Evolutionary conservation across 1,140 invertebrate genomes (phyloP).

Genomic region (Drosophila kurseongensis): DNA sequence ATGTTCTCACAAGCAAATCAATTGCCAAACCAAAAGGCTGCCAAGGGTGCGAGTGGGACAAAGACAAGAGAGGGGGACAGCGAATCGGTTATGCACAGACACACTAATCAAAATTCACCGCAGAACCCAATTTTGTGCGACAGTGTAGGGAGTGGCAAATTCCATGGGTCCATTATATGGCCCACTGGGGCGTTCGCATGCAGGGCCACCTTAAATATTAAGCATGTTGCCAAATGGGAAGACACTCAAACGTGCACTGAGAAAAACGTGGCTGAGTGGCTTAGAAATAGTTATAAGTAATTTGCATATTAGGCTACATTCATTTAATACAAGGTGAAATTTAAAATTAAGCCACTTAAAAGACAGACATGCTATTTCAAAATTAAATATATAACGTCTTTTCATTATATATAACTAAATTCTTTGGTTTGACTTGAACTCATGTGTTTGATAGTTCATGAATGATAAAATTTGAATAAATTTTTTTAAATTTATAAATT

Average conservation of each 20-base stretch:
- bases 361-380: too few species aligned
- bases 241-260: conserved; percentile 23
- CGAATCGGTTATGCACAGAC: conserved; percentile 26
- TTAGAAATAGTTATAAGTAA: too few species aligned
- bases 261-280: conserved; percentile 1
- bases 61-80: not conserved
- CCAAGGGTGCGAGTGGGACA: not conserved
- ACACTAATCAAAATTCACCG: conserved; percentile 48
- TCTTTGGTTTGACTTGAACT: too few species aligned
- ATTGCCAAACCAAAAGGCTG: conserved; percentile 16
- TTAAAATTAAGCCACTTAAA: too few species aligned
- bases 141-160: conserved; percentile 14
- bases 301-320: too few species aligned
- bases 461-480: too few species aligned
- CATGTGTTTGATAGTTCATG: too few species aligned
- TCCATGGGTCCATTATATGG: conserved; percentile 25
- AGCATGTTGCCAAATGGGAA: conserved; percentile 47
- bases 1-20: conserved; percentile 7
- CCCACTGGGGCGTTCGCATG: conserved; percentile 43
- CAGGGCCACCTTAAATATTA: conserved; percentile 68
- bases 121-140: conserved; percentile 42
- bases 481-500: too few species aligned
- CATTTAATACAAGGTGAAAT: too few species aligned
- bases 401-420: too few species aligned
- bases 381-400: too few species aligned